Percentiles rank a stretch among this genome's conserved stretches.
phyloP scores from a whole-genome alignment of 2,888 invertebrate species.

The Drosophila cognata region DNA sequence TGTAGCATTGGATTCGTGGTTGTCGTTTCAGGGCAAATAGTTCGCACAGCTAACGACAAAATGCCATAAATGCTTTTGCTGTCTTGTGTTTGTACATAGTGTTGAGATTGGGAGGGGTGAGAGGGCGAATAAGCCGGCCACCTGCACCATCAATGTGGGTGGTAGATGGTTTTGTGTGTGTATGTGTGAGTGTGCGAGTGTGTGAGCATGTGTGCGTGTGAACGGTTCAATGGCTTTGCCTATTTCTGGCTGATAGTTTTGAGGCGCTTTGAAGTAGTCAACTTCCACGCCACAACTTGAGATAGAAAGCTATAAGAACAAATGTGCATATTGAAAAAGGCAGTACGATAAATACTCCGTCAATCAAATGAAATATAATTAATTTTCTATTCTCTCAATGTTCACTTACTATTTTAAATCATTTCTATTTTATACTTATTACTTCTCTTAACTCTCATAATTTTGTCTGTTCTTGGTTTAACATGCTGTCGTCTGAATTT shows the following conservation, averaged over 20 bases:
- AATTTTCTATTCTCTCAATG: neutral
- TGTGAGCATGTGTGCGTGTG: constrained; percentile 3
- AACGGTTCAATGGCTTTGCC: constrained; percentile 35
- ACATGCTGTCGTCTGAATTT: neutral
- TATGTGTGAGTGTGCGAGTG: neutral
- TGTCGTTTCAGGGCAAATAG: constrained; percentile 66
- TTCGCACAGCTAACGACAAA: constrained; percentile 68
- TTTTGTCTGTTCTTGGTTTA: neutral
- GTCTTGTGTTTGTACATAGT: constrained; percentile 54
- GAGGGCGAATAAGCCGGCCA: constrained; percentile 6
- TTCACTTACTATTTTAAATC: neutral
- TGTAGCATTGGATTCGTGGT: constrained; percentile 57
- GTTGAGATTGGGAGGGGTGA: neutral
- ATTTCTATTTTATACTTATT: neutral
- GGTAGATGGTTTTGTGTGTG: neutral
- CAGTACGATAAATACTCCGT: neutral
- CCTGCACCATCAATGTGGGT: constrained; percentile 14
- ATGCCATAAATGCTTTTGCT: constrained; percentile 68
- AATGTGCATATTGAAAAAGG: neutral
- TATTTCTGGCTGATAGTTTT: constrained; percentile 15
- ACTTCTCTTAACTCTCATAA: neutral
- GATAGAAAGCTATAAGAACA: neutral
- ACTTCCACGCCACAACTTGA: neutral
- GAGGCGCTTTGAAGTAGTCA: constrained; percentile 25
- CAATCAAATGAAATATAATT: neutral